Percentiles rank a stretch among this genome's conserved stretches.
These are phyloP conservation scores for Poicephalus gulielmi DNA, from an alignment of 2,113 vertebrate species.

Conservation along the genomic window DNA sequence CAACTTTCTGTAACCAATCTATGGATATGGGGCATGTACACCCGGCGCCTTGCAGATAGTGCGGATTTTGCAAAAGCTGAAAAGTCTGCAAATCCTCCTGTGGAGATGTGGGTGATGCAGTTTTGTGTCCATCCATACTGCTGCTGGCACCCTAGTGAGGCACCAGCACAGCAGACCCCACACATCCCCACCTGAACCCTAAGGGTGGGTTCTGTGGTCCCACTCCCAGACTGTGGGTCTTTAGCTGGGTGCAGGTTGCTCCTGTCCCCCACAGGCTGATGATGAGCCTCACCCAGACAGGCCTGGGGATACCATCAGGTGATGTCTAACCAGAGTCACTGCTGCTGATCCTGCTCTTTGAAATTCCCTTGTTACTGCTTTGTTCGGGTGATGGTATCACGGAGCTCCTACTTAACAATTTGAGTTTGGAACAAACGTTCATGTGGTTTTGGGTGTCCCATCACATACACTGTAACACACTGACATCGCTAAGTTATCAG, in stretches of 20 bases:
- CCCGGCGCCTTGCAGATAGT: neutral
- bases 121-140: neutral
- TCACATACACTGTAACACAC: too few relatives aligned
- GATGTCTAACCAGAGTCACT: neutral
- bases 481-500: neutral
- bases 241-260: neutral
- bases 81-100: neutral
- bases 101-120: neutral
- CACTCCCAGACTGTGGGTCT: too few relatives aligned
- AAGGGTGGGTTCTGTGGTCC: fast-evolving
- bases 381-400: neutral
- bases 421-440: neutral
- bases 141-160: neutral
- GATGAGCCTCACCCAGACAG: neutral
- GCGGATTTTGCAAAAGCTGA: neutral
- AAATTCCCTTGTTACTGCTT: neutral
- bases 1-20: neutral
- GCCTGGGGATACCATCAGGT: neutral
- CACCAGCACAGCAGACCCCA: neutral
- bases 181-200: fast-evolving
- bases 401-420: neutral
- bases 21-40: fast-evolving
- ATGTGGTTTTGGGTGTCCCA: neutral
- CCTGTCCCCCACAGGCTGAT: too few relatives aligned
- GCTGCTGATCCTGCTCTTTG: neutral